phyloP scores from a whole-genome alignment of 2,797 vertebrate genomes.

The Rhinogobio ventralis region DNA sequence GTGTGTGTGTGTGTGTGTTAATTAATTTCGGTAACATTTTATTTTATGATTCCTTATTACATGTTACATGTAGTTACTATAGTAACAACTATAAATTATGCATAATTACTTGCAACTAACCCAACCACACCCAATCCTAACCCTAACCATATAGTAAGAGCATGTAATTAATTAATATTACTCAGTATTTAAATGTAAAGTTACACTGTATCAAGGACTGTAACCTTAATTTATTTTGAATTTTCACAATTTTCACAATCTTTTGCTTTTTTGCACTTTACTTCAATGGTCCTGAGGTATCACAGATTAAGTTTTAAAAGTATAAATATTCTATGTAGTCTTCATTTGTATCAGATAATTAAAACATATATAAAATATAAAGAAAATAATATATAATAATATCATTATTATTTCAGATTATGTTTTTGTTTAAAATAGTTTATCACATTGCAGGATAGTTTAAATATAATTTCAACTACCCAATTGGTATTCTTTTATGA shows the following conservation, averaged over 20 bases:
- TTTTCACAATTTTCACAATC: not conserved
- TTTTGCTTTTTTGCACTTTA: not conserved
- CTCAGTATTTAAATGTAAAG: not conserved
- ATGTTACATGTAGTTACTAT: too few relatives aligned
- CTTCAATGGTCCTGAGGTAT: not conserved
- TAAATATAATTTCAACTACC: not conserved
- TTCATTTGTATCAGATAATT: conserved; percentile 20
- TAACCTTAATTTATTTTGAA: too few relatives aligned
- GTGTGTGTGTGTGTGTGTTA: too few relatives aligned
- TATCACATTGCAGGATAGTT: not conserved
- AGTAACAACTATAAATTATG: not conserved
- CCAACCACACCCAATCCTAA: not conserved
- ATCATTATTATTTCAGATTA: not conserved
- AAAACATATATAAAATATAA: not conserved
- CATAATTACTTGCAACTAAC: not conserved
- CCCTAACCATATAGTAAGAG: not conserved
- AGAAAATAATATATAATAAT: not conserved
- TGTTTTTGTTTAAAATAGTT: not conserved
- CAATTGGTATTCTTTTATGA: not conserved
- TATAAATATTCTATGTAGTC: not conserved
- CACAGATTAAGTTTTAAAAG: not conserved
- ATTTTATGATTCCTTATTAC: too few relatives aligned
- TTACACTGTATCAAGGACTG: not conserved
- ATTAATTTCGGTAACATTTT: too few relatives aligned
- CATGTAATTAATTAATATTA: not conserved